phyloP scores from a whole-genome alignment of 2,797 vertebrate species.

The Etheostoma perlongum region DNA sequence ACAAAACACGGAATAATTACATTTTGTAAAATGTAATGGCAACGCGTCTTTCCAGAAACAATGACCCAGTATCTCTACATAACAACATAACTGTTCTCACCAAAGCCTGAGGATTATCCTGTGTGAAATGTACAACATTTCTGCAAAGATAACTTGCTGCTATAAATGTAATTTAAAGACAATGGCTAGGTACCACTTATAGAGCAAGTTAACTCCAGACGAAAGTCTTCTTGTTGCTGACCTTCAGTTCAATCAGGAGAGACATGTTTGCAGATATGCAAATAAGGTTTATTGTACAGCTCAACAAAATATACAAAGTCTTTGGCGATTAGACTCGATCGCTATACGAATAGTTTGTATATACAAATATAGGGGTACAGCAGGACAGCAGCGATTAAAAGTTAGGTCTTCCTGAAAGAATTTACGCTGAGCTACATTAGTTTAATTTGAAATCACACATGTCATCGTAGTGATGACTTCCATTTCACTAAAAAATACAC shows the following conservation, averaged over 20 bases:
- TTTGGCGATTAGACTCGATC: too few relatives aligned
- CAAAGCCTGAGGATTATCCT: neutral
- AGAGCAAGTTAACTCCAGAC: neutral
- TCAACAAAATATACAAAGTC: too few relatives aligned
- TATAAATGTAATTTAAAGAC: neutral
- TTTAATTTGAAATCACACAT: neutral
- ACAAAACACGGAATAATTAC: neutral
- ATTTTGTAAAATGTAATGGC: conserved; percentile 5
- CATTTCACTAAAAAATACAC: too few relatives aligned
- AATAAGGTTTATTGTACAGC: too few relatives aligned
- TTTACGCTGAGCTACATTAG: too few relatives aligned
- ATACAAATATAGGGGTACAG: too few relatives aligned
- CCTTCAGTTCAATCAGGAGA: neutral
- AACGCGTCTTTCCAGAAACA: neutral
- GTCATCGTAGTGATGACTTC: too few relatives aligned
- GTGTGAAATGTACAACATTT: neutral
- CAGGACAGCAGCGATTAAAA: too few relatives aligned
- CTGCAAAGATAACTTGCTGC: neutral
- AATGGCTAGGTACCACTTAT: neutral
- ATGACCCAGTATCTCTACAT: conserved; percentile 1
- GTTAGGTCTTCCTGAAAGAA: too few relatives aligned
- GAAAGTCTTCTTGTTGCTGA: neutral
- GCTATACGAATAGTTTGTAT: too few relatives aligned
- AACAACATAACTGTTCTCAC: neutral
- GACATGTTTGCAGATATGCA: too few relatives aligned